phyloP scores from a whole-genome alignment of 1,140 invertebrate species.

The Drosophila malerkotliana region DNA sequence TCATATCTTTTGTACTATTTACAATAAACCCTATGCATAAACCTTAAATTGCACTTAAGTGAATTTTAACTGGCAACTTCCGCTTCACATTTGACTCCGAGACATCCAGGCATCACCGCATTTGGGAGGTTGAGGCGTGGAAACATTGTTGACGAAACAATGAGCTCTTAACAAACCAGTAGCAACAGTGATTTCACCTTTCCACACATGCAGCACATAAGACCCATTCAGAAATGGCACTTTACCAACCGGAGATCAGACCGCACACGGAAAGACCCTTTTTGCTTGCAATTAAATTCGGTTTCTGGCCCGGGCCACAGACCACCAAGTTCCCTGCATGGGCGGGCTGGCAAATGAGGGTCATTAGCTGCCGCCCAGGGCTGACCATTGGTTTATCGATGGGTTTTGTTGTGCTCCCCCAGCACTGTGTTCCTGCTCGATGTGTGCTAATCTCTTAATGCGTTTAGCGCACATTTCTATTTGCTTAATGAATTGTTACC shows the following conservation, averaged over 20 bases:
- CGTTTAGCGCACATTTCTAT: slow-evolving; percentile 82
- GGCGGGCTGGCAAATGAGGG: slow-evolving; percentile 64
- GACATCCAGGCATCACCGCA: slow-evolving; percentile 24
- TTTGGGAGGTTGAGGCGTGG: slow-evolving; percentile 20
- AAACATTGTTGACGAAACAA: slow-evolving; percentile 74
- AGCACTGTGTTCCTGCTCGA: slow-evolving; percentile 31
- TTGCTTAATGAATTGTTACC: slow-evolving; percentile 82
- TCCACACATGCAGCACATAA: slow-evolving; percentile 47
- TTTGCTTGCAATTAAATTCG: slow-evolving; percentile 62
- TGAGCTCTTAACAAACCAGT: slow-evolving; percentile 72
- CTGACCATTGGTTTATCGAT: slow-evolving; percentile 54
- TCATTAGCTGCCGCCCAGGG: slow-evolving; percentile 74
- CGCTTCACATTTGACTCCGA: slow-evolving; percentile 38
- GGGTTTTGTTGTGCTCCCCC: slow-evolving; percentile 21
- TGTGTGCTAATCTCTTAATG: slow-evolving; percentile 83
- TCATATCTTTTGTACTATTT: neutral
- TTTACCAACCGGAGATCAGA: slow-evolving; percentile 41
- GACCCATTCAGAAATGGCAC: slow-evolving; percentile 22
- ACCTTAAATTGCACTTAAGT: slow-evolving; percentile 71
- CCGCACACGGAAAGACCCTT: slow-evolving; percentile 52
- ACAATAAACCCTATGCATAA: slow-evolving; percentile 6
- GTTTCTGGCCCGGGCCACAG: slow-evolving; percentile 3
- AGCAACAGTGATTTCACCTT: slow-evolving; percentile 68
- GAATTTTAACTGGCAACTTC: slow-evolving; percentile 66
- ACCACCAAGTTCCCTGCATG: slow-evolving; percentile 1